Base-by-base conservation (phyloP, 2,797 vertebrate genomes). In the Gephyroberyx darwinii region DNA sequence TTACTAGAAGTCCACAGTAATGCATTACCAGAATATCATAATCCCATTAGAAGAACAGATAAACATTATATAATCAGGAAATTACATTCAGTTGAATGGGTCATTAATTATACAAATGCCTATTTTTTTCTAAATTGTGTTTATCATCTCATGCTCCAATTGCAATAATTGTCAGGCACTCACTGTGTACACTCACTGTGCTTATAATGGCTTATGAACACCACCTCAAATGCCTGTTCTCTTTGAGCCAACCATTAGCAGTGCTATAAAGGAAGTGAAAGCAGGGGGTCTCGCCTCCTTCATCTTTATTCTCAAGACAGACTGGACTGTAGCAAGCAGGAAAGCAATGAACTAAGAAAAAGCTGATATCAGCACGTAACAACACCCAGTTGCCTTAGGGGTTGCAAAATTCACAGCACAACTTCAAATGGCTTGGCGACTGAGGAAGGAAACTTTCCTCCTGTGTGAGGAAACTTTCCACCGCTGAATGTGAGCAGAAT, bases 281-380 rank as follows among this genome's bases (percentile, higher is more conserved):
- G 17, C 41, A 41, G 51, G n/a, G 31, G 68, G 60, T 43, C 58
- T 74, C 13, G 10, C 56, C 39, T 33, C 69, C 53, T 71, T 65
- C 52, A 37, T 60, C 47, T 75, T 55, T 64, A 60, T 55, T 31
- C 39, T 39, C 17, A n/a, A 55, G 9, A n/a, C 39, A 20, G 16
- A 30, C 5, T 22, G 16, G 37, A 30, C 2, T 54, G 16, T n/a
- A 35, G 41, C 54, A 53, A 13, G n/a, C 22, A 9, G 47, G 17
- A 17, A 35, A 5, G 39, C 48, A 33, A 43, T 45, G 12, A 71
- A 69, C 39, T n/a, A n/a, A 8, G 8, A 55, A 8, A 57, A 71
- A 33, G 58, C 62, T 77, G 35, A 57, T 39, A 53, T 67, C 71
- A 83, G 71, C 37, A 72, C 50, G 33, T 66, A 60, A 14, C 16